phyloP scores from a whole-genome alignment of 2,113 vertebrate species.

The Gasterosteus nipponicus region DNA sequence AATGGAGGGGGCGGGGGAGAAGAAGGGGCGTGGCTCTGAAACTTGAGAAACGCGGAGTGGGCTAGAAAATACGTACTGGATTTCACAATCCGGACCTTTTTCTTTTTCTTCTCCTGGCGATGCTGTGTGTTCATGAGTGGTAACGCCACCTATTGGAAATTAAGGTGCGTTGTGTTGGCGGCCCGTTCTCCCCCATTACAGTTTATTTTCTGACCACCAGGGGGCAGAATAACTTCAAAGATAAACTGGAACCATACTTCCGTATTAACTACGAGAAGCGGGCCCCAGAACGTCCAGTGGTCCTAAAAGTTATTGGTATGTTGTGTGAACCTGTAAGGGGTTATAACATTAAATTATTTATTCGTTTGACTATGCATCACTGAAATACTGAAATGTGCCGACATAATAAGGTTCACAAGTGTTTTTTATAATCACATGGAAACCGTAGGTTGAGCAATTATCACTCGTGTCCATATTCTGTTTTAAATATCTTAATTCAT shows the following conservation, averaged over 20 bases:
- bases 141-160: constrained; percentile 6
- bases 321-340: neutral
- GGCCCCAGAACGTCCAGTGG: neutral
- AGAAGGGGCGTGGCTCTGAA: constrained; percentile 39
- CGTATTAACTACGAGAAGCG: neutral
- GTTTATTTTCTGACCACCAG: too few species aligned
- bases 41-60: constrained; percentile 40
- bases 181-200: neutral
- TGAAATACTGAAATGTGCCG: neutral
- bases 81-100: neutral
- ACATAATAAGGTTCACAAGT: neutral
- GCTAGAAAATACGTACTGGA: constrained; percentile 56
- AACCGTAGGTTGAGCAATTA: neutral
- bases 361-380: neutral
- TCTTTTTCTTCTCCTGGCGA: neutral
- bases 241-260: neutral
- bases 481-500: neutral
- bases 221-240: neutral
- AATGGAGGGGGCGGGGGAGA: too few species aligned
- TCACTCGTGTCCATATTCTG: neutral
- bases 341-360: neutral
- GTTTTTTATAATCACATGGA: neutral
- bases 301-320: neutral
- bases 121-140: neutral
- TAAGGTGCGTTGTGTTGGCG: neutral